Percentiles rank a stretch among this genome's conserved stretches.
phyloP scores from a whole-genome alignment of 1,140 invertebrate species.

The Pachypeltis micranthus region DNA sequence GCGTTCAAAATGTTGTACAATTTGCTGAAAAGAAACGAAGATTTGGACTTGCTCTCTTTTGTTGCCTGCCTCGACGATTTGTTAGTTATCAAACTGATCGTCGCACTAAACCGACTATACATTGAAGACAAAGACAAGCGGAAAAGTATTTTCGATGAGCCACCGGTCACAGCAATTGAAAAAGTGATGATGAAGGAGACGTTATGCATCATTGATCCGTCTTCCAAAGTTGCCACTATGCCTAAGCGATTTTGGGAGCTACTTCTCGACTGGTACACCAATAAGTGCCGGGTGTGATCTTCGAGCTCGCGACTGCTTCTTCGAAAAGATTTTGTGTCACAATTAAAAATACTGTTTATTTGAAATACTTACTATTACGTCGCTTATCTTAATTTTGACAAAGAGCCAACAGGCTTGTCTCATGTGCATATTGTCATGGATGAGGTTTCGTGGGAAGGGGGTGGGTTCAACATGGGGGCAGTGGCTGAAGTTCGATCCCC shows the following conservation, averaged over 20 bases:
- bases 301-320: too few species aligned
- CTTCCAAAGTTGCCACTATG: not conserved
- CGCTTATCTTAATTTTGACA: too few species aligned
- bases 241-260: not conserved
- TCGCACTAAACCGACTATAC: not conserved
- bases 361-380: too few species aligned
- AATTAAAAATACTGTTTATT: too few species aligned
- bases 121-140: not conserved
- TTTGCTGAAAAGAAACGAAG: not conserved
- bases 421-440: too few species aligned
- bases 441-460: too few species aligned
- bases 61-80: not conserved
- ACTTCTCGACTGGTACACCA: not conserved
- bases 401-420: too few species aligned
- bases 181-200: not conserved
- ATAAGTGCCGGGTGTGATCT: too few species aligned
- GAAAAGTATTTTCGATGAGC: not conserved
- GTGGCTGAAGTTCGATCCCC: too few species aligned
- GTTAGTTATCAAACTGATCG: not conserved
- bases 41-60: not conserved
- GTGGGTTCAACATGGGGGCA: too few species aligned
- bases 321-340: too few species aligned
- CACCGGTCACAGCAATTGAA: not conserved
- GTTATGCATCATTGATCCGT: not conserved
- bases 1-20: not conserved